Evolutionary conservation across 1,140 invertebrate species (phyloP).

Genomic region (Atta cephalotes): DNA sequence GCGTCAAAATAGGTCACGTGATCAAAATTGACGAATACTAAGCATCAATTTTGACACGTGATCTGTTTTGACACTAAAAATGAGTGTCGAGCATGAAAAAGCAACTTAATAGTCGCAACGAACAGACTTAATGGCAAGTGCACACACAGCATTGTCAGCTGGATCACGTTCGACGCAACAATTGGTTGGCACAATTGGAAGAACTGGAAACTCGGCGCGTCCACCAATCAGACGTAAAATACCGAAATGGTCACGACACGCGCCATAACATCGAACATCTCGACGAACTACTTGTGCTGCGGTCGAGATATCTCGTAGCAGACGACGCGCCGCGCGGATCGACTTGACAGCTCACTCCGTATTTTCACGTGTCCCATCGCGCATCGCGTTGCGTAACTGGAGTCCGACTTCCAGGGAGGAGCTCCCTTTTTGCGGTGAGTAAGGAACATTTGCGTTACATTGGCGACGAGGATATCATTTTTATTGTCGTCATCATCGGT

Average conservation of each 20-base stretch:
- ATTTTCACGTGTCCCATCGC: conserved; percentile 80
- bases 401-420: conserved; percentile 80
- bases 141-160: neutral
- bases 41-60: too few species aligned
- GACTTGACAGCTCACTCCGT: conserved; percentile 81
- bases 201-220: neutral
- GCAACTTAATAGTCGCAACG: too few species aligned
- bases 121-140: neutral
- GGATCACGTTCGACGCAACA: neutral
- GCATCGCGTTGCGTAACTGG: conserved; percentile 81
- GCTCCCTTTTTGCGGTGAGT: conserved; percentile 81
- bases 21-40: too few species aligned
- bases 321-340: conserved; percentile 76
- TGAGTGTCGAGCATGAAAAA: too few species aligned
- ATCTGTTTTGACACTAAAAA: too few species aligned
- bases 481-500: neutral
- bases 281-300: too few species aligned
- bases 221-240: conserved; percentile 42
- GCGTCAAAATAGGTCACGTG: too few species aligned
- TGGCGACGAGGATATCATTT: neutral
- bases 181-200: conserved; percentile 30
- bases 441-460: neutral
- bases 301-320: conserved; percentile 75
- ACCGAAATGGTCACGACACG: neutral
- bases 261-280: conserved; percentile 17